A percentile compares a stretch with the other conserved stretches of the same genome.
Conservation (phyloP, 2,797 vertebrate species). For the Epinephelus awoara region DNA sequence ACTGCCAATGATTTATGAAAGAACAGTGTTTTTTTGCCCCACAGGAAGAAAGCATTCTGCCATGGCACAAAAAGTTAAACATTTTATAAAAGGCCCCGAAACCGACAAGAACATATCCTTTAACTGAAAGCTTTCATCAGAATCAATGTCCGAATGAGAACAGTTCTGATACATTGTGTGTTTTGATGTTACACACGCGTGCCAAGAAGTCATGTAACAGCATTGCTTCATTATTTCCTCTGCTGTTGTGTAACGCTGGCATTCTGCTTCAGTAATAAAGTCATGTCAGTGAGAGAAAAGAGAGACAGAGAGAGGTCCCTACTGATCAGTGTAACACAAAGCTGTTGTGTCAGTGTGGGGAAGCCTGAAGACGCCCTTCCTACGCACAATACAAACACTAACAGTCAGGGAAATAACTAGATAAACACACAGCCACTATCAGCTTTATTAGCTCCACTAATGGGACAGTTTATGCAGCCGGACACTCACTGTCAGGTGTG, state of each 20-base stretch:
- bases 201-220: conserved; percentile 40
- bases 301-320: not conserved
- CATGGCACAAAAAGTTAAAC: not conserved
- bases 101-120: not conserved
- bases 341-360: conserved; percentile 6
- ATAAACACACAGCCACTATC: conserved; percentile 25
- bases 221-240: conserved; percentile 39
- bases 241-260: conserved; percentile 38
- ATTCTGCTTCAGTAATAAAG: conserved; percentile 17
- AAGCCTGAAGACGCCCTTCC: not conserved
- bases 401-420: conserved; percentile 4
- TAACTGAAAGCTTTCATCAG: not conserved
- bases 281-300: conserved; percentile 4
- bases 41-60: not conserved
- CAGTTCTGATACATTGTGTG: not conserved
- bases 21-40: not conserved
- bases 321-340: not conserved
- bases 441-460: conserved; percentile 22
- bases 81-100: too few species aligned
- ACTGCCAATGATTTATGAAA: conserved; percentile 5
- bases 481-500: not conserved
- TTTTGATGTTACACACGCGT: not conserved
- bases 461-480: not conserved
- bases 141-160: not conserved
- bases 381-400: not conserved